A percentile compares a stretch with the other conserved stretches of the same genome.
Conservation (phyloP, 2,888 invertebrate genomes). For the Ommatoiulus sabulosus region DNA sequence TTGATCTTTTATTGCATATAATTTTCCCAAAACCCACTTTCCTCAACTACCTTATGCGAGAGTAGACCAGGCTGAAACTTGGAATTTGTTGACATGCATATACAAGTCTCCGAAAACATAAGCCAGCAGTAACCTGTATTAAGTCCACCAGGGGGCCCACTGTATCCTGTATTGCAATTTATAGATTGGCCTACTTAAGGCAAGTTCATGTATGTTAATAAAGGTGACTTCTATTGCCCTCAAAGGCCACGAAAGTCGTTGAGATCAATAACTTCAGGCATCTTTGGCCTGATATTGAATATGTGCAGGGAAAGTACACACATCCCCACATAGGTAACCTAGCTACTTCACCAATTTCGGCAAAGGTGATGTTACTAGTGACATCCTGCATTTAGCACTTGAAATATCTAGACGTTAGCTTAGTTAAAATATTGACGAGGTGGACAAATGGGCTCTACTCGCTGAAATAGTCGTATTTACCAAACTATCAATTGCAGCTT, state of each 20-base stretch:
- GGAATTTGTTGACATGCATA: background rate
- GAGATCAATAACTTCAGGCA: background rate
- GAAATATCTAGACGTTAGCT: background rate
- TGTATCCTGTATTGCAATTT: background rate
- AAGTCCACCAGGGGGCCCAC: background rate
- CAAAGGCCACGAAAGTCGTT: background rate
- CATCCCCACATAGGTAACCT: too few species aligned
- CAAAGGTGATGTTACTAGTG: background rate
- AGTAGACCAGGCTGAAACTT: background rate
- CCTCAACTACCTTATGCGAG: background rate
- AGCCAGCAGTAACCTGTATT: background rate
- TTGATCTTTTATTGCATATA: too few species aligned
- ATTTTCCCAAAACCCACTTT: too few species aligned
- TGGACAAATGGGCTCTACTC: background rate
- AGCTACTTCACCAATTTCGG: background rate
- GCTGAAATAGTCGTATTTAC: background rate
- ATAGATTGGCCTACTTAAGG: background rate
- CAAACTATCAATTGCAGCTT: background rate
- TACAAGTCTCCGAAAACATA: background rate
- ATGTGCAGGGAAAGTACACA: background rate
- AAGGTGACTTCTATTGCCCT: background rate
- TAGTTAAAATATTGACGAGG: background rate
- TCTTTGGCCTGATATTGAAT: conserved; percentile 23
- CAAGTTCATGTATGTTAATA: background rate
- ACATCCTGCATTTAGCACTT: background rate